Evolutionary conservation across 2,888 invertebrate species (phyloP), one percentile per base, ranked within the genome.

Genomic region (Drosophila meridiana): DNA sequence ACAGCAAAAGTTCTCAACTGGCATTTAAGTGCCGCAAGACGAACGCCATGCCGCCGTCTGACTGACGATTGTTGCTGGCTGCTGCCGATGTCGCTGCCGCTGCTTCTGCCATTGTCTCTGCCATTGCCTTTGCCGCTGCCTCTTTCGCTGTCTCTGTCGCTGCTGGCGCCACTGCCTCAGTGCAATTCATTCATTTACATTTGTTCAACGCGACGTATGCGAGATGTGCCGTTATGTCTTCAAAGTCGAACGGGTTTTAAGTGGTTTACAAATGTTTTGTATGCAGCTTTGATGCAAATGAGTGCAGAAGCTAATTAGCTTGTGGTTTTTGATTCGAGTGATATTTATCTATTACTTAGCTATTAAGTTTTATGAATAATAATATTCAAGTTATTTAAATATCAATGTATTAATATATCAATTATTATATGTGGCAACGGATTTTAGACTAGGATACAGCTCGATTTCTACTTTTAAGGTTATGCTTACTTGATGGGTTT

Each of bases 121-220:
- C 55, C 53, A 0, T n/a, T n/a, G n/a, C n/a, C n/a, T 2, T 36
- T 26, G 20, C 3, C n/a, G 2, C 45, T 58, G 34, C 20, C n/a
- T 0, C 45, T 43, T 42, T 3, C 42, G 1, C 20, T 66, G 38
- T 50, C 55, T 45, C 40, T 40, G 40, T 3, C 42, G 1, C 20
- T 66, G 38, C 53, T 52, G 26, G 14, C 14, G 40, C 6, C 6
- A 6, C 59, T 57, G 30, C 3, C 9, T 48, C 36, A 4, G 36
- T 50, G 43, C 52, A 63, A 65, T 61, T 50, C 62, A 72, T 72
- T 78, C 73, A 76, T 81, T 82, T 75, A 57, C 77, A 62, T 77
- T 61, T 73, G 76, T 36, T 62, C 69, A 79, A 85, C 85, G 60
- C 55, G 70, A 73, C 82, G 85, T 70, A 83, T 83, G 47, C 73